Evolutionary conservation across 2,888 invertebrate genomes (phyloP).

Genomic region (Acrobasis consociella): DNA sequence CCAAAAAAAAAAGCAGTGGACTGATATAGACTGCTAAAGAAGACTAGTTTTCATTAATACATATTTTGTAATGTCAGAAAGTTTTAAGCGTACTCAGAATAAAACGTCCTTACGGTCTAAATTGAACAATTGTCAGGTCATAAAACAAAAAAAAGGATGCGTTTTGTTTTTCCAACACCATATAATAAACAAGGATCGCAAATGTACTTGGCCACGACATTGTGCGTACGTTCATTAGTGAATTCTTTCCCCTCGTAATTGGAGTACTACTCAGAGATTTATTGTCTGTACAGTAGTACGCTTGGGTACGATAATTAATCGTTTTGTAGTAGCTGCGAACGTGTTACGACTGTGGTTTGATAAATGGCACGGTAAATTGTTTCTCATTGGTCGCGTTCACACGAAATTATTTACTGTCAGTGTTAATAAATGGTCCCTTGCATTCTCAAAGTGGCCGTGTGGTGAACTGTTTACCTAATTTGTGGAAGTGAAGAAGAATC

Average conservation of each 20-base stretch:
- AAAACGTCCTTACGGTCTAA: no score
- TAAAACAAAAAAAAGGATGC: slow-evolving; percentile 9
- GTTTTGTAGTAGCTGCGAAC: slow-evolving; percentile 13
- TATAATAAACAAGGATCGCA: neutral
- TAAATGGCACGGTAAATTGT: slow-evolving; percentile 9
- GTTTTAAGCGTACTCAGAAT: no score
- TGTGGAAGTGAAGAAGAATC: no score
- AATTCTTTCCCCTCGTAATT: slow-evolving; percentile 21
- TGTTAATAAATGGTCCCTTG: neutral
- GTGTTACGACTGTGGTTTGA: slow-evolving; percentile 18
- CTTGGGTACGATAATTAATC: slow-evolving; percentile 13
- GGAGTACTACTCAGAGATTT: slow-evolving; percentile 9
- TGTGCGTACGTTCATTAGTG: slow-evolving; percentile 16
- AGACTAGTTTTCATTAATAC: no score
- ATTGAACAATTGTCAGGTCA: neutral
- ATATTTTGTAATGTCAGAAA: no score
- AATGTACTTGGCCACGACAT: slow-evolving; percentile 10
- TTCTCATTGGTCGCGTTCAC: slow-evolving; percentile 10
- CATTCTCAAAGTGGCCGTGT: no score
- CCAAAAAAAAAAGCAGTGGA: no score
- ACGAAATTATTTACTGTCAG: slow-evolving; percentile 5
- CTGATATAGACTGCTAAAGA: no score
- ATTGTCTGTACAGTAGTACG: slow-evolving; percentile 8
- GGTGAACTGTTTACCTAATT: no score
- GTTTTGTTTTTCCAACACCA: neutral